Percentiles rank a stretch among this genome's conserved stretches.
These are phyloP conservation scores for Xiphophorus couchianus DNA, from an alignment of 2,113 vertebrate genomes.

Conservation along the genomic window DNA sequence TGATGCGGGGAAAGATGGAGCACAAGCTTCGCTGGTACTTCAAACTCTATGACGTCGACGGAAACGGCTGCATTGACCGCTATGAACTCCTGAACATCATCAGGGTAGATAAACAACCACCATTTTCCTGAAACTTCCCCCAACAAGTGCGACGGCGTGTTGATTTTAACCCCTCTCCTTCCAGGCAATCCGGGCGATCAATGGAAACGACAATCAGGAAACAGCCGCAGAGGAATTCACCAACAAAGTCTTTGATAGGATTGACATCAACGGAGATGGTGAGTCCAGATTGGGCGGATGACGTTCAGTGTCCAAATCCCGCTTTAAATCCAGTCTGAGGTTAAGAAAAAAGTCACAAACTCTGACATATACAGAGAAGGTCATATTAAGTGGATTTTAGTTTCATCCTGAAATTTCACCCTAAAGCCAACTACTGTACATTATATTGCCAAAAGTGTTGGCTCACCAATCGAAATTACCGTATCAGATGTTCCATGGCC, in stretches of 20 bases:
- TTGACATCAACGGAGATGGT: slow-evolving; percentile 91
- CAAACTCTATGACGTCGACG: slow-evolving; percentile 92
- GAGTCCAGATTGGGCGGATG: slow-evolving; percentile 48
- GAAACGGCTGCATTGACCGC: slow-evolving; percentile 91
- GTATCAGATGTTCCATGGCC: no score
- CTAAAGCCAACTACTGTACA: no score
- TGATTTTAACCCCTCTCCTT: slow-evolving; percentile 10
- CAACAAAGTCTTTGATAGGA: slow-evolving; percentile 88
- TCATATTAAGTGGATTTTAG: no score
- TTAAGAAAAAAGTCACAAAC: background rate
- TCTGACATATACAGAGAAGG: no score
- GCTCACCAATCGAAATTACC: no score
- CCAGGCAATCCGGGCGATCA: slow-evolving; percentile 90
- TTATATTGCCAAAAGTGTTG: no score
- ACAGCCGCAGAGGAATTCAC: slow-evolving; percentile 87
- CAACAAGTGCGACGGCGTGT: background rate
- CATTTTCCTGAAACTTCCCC: background rate
- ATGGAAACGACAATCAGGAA: slow-evolving; percentile 83
- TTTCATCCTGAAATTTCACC: no score
- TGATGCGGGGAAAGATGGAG: slow-evolving; percentile 93
- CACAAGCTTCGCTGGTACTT: slow-evolving; percentile 95
- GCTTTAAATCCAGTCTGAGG: background rate
- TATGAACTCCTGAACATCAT: slow-evolving; percentile 92
- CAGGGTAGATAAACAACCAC: slow-evolving; percentile 74
- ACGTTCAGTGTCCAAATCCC: background rate